phyloP scores from a whole-genome alignment of 2,797 vertebrate species.

The Gadopsis marmoratus region DNA sequence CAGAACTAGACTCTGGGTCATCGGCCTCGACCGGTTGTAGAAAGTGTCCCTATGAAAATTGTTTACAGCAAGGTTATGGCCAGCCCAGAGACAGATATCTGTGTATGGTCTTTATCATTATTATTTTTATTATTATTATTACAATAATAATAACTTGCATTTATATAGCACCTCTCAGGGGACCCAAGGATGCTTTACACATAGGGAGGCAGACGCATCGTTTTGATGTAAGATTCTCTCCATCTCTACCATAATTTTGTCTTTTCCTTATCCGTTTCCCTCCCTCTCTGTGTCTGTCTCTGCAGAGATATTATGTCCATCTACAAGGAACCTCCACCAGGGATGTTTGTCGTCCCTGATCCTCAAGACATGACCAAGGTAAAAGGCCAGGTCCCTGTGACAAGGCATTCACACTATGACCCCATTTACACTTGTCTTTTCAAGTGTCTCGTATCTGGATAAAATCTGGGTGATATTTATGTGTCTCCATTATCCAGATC shows the following conservation, averaged over 20 bases:
- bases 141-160: too few relatives aligned
- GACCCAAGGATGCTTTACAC: too few relatives aligned
- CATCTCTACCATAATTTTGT: background rate
- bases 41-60: too few relatives aligned
- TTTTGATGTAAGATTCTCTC: background rate
- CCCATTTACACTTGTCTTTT: background rate
- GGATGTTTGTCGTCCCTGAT: slow-evolving; percentile 99
- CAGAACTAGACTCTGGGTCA: too few relatives aligned
- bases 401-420: background rate
- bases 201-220: too few relatives aligned
- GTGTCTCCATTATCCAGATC: background rate
- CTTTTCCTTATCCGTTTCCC: background rate
- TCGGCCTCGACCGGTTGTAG: too few relatives aligned
- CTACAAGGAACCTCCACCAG: slow-evolving; percentile 98
- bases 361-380: slow-evolving; percentile 99
- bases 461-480: background rate
- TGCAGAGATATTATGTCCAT: slow-evolving; percentile 99
- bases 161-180: too few relatives aligned
- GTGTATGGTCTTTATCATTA: background rate
- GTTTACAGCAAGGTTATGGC: background rate
- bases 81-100: background rate
- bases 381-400: slow-evolving; percentile 35
- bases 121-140: too few relatives aligned
- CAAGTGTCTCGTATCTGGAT: background rate
- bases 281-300: slow-evolving; percentile 26